phyloP scores from a whole-genome alignment of 1,140 invertebrate species.

The Drosophila sulfurigaster region DNA sequence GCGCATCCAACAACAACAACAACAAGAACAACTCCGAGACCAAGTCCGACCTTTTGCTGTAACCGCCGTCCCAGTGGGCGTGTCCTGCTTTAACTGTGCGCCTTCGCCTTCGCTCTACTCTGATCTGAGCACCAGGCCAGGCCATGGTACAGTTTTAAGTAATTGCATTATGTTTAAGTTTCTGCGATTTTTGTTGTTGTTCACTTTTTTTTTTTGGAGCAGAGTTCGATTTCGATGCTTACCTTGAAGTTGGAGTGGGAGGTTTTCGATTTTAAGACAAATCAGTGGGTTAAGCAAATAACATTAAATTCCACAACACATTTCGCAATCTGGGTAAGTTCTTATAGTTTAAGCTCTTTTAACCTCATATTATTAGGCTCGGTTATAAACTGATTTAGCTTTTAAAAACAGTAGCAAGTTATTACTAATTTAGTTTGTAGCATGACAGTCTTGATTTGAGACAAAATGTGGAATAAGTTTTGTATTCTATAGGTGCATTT shows the following conservation, averaged over 20 bases:
- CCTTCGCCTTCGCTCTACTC: slow-evolving; percentile 10
- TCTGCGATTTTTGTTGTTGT: slow-evolving; percentile 33
- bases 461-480: no score
- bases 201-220: slow-evolving; percentile 47
- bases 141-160: slow-evolving; percentile 81
- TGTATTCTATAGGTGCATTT: no score
- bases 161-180: slow-evolving; percentile 81
- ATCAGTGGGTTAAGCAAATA: slow-evolving; percentile 63
- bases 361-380: not conserved
- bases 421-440: not conserved
- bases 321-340: slow-evolving; percentile 1
- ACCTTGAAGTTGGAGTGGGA: slow-evolving; percentile 66
- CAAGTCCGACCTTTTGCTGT: slow-evolving; percentile 68
- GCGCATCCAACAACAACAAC: slow-evolving; percentile 9
- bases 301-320: slow-evolving; percentile 33
- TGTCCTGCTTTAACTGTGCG: slow-evolving; percentile 72
- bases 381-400: not conserved
- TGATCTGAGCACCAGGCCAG: slow-evolving; percentile 49
- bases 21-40: not conserved
- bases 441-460: no score
- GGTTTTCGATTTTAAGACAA: slow-evolving; percentile 38
- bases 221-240: slow-evolving; percentile 66
- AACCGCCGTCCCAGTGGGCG: slow-evolving; percentile 66
- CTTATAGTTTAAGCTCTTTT: not conserved
- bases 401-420: not conserved